Conservation (phyloP, 2,888 invertebrate species). For the Polietes domitor region DNA sequence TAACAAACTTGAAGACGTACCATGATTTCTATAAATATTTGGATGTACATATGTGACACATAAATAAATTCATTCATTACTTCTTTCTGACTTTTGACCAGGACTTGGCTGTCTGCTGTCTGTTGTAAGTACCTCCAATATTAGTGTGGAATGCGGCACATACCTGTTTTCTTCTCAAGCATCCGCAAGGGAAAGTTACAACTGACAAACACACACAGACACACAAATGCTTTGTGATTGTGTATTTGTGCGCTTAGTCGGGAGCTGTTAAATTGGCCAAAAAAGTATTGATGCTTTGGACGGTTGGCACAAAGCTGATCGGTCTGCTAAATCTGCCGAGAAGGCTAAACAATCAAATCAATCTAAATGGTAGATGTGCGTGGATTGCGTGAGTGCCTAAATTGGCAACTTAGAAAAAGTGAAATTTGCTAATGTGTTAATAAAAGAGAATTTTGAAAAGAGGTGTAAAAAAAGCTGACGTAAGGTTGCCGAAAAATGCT, state of each 20-base stretch:
- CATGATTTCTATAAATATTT: too few species aligned
- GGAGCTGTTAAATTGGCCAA: neutral
- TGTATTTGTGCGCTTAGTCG: slow-evolving; percentile 13
- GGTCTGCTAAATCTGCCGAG: neutral
- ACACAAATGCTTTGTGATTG: neutral
- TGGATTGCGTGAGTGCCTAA: slow-evolving; percentile 13
- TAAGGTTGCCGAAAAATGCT: neutral
- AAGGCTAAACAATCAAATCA: neutral
- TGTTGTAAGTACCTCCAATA: neutral
- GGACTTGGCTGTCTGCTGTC: neutral
- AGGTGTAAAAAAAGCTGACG: neutral
- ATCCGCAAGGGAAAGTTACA: slow-evolving; percentile 9
- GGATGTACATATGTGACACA: too few species aligned
- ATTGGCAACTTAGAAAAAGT: slow-evolving; percentile 44
- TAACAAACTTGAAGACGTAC: too few species aligned
- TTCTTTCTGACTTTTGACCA: too few species aligned
- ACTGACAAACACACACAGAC: neutral
- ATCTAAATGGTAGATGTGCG: neutral
- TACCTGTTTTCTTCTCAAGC: neutral
- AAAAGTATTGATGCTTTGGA: slow-evolving; percentile 8
- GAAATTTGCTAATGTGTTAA: slow-evolving; percentile 40
- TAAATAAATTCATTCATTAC: too few species aligned
- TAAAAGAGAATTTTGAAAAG: neutral
- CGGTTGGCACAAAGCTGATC: neutral
- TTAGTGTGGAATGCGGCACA: neutral